phyloP scores from a whole-genome alignment of 2,888 invertebrate genomes.

The Tolmerus cingulatus region DNA sequence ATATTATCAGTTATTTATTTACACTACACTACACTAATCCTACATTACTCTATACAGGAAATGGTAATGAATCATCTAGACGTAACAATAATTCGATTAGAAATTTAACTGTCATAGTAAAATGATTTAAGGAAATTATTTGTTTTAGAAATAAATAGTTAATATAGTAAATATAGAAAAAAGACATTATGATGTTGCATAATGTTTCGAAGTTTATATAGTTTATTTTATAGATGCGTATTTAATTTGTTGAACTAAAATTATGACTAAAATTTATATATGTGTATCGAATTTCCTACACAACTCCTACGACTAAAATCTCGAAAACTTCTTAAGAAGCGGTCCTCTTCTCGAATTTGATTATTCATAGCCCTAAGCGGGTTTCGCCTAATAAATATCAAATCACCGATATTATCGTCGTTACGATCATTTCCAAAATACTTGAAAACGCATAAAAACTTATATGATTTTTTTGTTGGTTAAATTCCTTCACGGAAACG shows the following conservation, averaged over 20 bases:
- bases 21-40: no score
- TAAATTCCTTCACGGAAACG: constrained; percentile 16
- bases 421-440: background rate
- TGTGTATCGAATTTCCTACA: background rate
- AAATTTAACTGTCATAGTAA: no score
- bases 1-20: no score
- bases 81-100: no score
- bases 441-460: background rate
- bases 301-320: background rate
- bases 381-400: background rate
- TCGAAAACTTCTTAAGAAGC: background rate
- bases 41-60: no score
- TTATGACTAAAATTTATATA: background rate
- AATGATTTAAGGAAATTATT: no score
- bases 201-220: background rate
- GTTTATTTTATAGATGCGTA: background rate
- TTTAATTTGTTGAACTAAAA: background rate
- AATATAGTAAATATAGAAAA: background rate
- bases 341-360: background rate
- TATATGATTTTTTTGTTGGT: background rate
- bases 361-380: background rate
- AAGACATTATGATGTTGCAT: background rate
- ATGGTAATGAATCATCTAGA: no score
- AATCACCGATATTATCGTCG: background rate
- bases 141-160: background rate